Base-by-base conservation (phyloP, 1,140 invertebrate genomes). In the Orussus abietinus region DNA sequence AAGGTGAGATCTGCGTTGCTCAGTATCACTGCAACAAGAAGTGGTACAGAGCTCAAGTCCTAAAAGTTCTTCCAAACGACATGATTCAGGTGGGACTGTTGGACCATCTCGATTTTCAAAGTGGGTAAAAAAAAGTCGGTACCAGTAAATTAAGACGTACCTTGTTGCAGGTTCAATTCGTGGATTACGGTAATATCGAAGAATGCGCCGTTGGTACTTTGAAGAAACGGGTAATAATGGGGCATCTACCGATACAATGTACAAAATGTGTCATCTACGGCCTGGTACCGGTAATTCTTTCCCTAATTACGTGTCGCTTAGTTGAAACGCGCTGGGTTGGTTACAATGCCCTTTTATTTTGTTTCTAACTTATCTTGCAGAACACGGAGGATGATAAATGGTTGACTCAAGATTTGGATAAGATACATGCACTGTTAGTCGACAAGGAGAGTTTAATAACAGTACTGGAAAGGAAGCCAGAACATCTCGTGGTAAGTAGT, bases 1-100 rank as follows among this genome's bases (percentile, higher is more conserved):
- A 61, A 2, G 82, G 79, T 1, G 79, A 86, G 39, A 66, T 80
- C 0, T 86, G 84, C 47, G 65, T 84, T 10, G 82, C 76, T 1
- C 66, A 72, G 32, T 88, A 76, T 61, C 75, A 77, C 49, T 10
- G 72, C 4, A 79, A 87, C 54, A 66, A 76, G 3, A 65, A 67
- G 7, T 84, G 82, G 70, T 77, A 78, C 32, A 59, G 77, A 39
- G 76, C 58, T 17, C 60, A 52, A 55, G 51, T 77, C 4, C 9
- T 57, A 3, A 9, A 57, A 33, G 53, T 66, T 28, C 10, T 29
- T 11, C 45, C 37, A n/a, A 26, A 49, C 3, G 22, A 53, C 2
- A 34, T 11, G 18, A n/a, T 59, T 5, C 6, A 56, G 42, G 66
- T 69, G 55, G n/a, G n/a, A n/a, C n/a, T n/a, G n/a, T n/a, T n/a